Conservation (phyloP, 1,140 invertebrate species). For the Bombus waltoni region DNA sequence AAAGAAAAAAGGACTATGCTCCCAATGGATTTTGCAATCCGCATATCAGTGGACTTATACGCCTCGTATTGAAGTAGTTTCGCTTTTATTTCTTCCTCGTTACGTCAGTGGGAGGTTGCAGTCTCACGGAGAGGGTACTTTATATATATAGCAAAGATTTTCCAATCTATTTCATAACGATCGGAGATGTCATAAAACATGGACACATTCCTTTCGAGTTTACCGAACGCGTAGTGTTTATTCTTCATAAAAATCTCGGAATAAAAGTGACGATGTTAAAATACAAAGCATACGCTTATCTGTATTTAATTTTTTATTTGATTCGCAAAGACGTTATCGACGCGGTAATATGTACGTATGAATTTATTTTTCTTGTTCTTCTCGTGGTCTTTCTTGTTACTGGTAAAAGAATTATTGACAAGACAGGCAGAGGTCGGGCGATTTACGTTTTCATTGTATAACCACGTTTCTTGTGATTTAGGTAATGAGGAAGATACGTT, state of each 20-base stretch:
- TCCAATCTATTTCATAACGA: conserved; percentile 13
- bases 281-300: background rate
- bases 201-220: background rate
- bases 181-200: background rate
- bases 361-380: background rate
- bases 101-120: background rate
- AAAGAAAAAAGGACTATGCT: no score
- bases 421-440: no score
- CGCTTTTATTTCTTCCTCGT: background rate
- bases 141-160: conserved; percentile 16
- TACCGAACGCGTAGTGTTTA: background rate
- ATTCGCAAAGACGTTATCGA: no score
- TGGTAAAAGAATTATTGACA: background rate
- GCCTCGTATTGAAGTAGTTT: background rate
- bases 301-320: background rate
- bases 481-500: background rate
- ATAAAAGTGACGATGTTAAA: background rate
- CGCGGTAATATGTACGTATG: conserved; percentile 7
- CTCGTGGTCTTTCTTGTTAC: no score
- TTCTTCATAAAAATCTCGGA: background rate
- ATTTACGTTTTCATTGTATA: no score
- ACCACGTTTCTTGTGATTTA: background rate
- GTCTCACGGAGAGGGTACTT: background rate
- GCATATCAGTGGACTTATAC: background rate
- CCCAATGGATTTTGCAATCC: background rate